Evolutionary conservation across 2,797 vertebrate species (phyloP), one percentile per base, ranked within the genome.

Genomic region (Botia almorhae): DNA sequence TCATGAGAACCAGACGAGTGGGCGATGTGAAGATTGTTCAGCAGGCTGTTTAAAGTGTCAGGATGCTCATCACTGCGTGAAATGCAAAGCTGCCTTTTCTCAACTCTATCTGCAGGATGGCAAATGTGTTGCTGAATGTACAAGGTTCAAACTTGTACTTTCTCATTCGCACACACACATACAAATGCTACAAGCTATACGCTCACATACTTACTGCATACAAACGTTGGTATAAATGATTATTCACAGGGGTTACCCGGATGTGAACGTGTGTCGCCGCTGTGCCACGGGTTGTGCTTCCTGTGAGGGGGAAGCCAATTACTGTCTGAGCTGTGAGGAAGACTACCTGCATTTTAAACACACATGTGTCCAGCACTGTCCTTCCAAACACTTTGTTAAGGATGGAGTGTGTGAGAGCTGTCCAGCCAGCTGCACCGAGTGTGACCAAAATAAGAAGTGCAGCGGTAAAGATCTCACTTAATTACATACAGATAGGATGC

Each of bases 1-100:
- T 0, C 97, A 96, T 88, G 87, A 87, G 48, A 93, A 95, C 4
- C 0, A 0, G 74, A 82, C 36, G 21, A 95, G 88, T 0, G 86
- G 90, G 4, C 92, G 75, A 51, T 99, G 98, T 3, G 94, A 98
- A 36, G 89, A 83, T 56, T 99, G 97, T 87, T 88, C 88, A 0
- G 39, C 82, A 1, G 92, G 91, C 0, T 95, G 94, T 77, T 16
- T 58, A 19, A 5, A 0, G 58, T 95, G 94, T 74, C 83, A 85
- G 63, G 88, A 87, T 19, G 36, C 12, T 1, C 51, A 88, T 67
- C 76, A 79, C 0, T 99, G 97, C 81, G 84, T 90, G 58, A 90
- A 84, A 53, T 99, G 98, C 85, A 88, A 17, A 33, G 21, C n/a
- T 7, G 85, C 60, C 64, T 39, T 19, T 0, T 86, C 85, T 2